Conservation (phyloP, 2,113 vertebrate species). For the Scomber colias region DNA sequence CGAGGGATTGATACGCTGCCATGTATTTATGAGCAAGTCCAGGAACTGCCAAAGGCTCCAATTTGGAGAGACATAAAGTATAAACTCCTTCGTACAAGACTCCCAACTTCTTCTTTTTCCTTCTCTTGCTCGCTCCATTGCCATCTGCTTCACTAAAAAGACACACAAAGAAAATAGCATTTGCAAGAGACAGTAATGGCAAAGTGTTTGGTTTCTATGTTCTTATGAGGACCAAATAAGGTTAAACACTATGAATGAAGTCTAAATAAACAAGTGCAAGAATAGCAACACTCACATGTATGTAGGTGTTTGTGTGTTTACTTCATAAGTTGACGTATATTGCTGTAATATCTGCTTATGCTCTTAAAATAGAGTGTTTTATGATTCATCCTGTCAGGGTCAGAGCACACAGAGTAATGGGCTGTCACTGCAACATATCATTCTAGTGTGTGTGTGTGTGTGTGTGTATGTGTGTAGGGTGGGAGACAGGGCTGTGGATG, state of each 20-base stretch:
- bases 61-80: slow-evolving; percentile 74
- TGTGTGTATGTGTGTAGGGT: slow-evolving; percentile 8
- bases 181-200: slow-evolving; percentile 1
- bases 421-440: slow-evolving; percentile 42
- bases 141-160: slow-evolving; percentile 66
- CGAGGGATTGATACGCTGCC: slow-evolving; percentile 58
- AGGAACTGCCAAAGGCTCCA: slow-evolving; percentile 61
- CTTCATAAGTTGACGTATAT: slow-evolving; percentile 17
- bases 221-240: not conserved
- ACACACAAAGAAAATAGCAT: slow-evolving; percentile 25
- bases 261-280: not conserved
- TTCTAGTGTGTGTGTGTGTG: slow-evolving; percentile 11
- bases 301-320: not conserved
- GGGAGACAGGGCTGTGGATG: slow-evolving; percentile 19
- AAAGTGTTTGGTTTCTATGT: not conserved
- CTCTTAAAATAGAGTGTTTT: slow-evolving; percentile 64
- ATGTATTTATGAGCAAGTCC: slow-evolving; percentile 58
- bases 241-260: not conserved
- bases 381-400: slow-evolving; percentile 57
- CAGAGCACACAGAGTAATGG: slow-evolving; percentile 52
- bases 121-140: slow-evolving; percentile 23
- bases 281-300: no score
- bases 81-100: slow-evolving; percentile 56
- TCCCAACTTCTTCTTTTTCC: slow-evolving; percentile 24
- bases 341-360: slow-evolving; percentile 43